These are phyloP conservation scores for Atlantisia rogersi DNA, from an alignment of 2,113 vertebrate genomes.

Conservation along the genomic window DNA sequence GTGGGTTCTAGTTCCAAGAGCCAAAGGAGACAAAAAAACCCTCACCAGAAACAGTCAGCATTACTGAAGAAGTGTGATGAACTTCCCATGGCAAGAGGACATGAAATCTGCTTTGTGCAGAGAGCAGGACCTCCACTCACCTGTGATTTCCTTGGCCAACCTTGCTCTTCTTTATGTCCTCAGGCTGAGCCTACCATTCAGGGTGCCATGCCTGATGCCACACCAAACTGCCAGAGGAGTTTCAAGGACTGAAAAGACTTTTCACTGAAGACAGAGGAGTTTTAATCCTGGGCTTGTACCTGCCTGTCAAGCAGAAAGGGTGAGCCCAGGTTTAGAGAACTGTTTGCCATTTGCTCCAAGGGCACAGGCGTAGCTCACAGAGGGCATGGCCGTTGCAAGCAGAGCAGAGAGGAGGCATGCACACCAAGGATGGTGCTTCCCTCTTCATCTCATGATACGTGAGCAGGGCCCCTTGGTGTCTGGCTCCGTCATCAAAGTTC, in stretches of 20 bases:
- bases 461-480: not conserved
- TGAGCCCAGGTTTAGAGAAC: slow-evolving; percentile 62
- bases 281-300: not conserved
- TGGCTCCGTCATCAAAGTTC: not conserved
- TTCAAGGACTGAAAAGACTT: not conserved
- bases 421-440: not conserved
- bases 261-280: not conserved
- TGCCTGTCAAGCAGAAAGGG: not conserved
- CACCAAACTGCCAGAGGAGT: not conserved
- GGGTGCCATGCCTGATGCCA: not conserved
- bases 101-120: not conserved
- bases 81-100: not conserved
- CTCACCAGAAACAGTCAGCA: not conserved
- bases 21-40: not conserved
- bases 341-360: slow-evolving; percentile 85
- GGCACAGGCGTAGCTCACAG: slow-evolving; percentile 69
- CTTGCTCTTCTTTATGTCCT: not conserved
- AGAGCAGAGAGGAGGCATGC: not conserved
- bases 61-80: not conserved
- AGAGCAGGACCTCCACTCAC: not conserved
- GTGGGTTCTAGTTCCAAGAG: not conserved
- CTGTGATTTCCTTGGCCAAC: not conserved
- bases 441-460: not conserved
- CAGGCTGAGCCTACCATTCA: not conserved
- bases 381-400: not conserved